phyloP scores from a whole-genome alignment of 2,888 invertebrate species.

The Mesoligia furuncula region DNA sequence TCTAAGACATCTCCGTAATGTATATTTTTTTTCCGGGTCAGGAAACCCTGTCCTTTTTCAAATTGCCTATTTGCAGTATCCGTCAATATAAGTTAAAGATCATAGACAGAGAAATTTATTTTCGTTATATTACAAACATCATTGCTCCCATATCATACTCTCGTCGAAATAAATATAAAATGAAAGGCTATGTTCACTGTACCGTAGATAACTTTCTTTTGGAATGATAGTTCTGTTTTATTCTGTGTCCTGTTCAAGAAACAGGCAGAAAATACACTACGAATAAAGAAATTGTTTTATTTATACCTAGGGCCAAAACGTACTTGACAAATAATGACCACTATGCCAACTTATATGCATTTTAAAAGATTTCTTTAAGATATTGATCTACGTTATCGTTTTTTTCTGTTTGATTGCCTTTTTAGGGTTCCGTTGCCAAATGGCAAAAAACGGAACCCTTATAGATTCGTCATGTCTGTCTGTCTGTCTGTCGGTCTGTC shows the following conservation, averaged over 20 bases:
- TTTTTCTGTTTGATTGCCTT: not conserved
- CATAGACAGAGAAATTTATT: not conserved
- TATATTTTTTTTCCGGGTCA: constrained; percentile 15
- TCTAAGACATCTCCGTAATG: not conserved
- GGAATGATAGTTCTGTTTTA: not conserved
- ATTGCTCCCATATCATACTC: not conserved
- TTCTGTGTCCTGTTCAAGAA: not conserved
- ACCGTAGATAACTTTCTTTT: constrained; percentile 4
- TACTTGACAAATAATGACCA: not conserved
- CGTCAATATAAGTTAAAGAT: no score
- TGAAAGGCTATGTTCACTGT: constrained; percentile 14
- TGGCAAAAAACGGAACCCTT: no score
- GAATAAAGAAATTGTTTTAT: not conserved
- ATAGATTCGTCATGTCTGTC: no score
- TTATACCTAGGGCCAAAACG: not conserved
- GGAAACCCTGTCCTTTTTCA: not conserved
- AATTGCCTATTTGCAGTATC: not conserved
- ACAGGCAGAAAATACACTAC: not conserved
- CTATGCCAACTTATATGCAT: not conserved
- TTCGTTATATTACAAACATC: not conserved
- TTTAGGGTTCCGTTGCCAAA: no score
- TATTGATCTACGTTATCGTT: not conserved
- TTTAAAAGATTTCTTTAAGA: constrained; percentile 1
- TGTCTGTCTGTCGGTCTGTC: no score
- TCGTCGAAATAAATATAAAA: constrained; percentile 12